phyloP scores from a whole-genome alignment of 2,797 vertebrate species.

The Adrianichthys oophorus region DNA sequence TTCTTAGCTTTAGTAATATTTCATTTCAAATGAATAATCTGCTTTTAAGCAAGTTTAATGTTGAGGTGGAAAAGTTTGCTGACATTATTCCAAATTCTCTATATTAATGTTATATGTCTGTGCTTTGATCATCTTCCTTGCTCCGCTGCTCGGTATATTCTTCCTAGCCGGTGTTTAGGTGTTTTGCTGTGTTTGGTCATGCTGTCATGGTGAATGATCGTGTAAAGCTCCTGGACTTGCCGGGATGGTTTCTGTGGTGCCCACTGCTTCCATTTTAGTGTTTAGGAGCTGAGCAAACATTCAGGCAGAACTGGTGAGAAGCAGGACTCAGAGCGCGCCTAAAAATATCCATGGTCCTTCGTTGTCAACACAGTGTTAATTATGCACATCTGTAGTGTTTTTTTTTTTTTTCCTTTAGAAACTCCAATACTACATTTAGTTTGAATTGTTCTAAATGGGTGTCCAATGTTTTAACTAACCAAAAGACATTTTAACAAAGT shows the following conservation, averaged over 20 bases:
- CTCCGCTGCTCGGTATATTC: constrained; percentile 4
- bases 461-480: no score
- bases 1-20: no score
- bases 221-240: constrained; percentile 56
- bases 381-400: background rate
- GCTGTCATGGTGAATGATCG: constrained; percentile 70
- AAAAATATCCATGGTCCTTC: constrained; percentile 7
- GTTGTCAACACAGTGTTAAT: background rate
- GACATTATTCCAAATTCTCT: no score
- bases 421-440: no score
- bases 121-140: constrained; percentile 6
- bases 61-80: no score
- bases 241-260: constrained; percentile 69
- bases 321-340: constrained; percentile 12
- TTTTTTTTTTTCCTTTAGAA: no score
- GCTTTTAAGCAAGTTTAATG: no score
- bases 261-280: constrained; percentile 67
- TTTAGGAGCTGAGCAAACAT: constrained; percentile 62
- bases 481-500: background rate
- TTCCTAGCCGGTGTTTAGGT: constrained; percentile 25
- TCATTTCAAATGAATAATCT: no score
- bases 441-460: no score
- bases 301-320: constrained; percentile 23
- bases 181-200: constrained; percentile 69
- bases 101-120: background rate